phyloP scores from a whole-genome alignment of 2,797 vertebrate genomes.

The Lophotriccus pileatus region DNA sequence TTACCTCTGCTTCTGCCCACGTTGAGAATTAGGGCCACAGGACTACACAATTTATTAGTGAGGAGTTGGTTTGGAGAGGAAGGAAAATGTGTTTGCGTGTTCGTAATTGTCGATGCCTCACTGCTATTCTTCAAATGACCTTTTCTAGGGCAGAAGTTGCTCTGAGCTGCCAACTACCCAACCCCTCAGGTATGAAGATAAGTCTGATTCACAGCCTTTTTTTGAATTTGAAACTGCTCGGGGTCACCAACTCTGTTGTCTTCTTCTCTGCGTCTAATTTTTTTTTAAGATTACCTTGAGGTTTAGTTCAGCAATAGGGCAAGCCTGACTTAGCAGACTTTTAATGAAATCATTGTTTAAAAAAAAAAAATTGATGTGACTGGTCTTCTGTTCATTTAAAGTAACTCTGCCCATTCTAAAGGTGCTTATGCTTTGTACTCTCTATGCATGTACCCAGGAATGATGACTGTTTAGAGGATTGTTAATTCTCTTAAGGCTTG shows the following conservation, averaged over 20 bases:
- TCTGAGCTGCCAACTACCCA: background rate
- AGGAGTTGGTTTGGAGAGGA: background rate
- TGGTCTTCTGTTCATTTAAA: background rate
- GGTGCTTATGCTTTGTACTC: background rate
- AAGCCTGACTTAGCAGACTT: constrained; percentile 1
- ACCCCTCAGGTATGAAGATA: background rate
- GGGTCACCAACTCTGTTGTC: background rate
- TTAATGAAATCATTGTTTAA: background rate
- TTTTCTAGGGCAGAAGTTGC: background rate
- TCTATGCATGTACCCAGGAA: background rate
- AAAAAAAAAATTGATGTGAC: background rate
- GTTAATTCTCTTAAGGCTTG: constrained; percentile 12
- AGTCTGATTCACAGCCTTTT: background rate
- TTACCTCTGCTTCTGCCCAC: background rate
- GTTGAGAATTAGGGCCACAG: background rate
- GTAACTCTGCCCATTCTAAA: background rate
- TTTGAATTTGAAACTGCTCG: background rate
- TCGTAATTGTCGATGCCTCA: background rate
- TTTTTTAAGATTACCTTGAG: background rate
- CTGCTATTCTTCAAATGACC: background rate
- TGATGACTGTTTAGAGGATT: background rate
- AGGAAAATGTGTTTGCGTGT: background rate
- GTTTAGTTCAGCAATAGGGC: background rate
- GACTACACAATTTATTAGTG: background rate
- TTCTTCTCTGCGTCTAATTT: background rate